These are phyloP conservation scores for Pipa parva DNA, from an alignment of 2,113 vertebrate species.

Conservation along the genomic window DNA sequence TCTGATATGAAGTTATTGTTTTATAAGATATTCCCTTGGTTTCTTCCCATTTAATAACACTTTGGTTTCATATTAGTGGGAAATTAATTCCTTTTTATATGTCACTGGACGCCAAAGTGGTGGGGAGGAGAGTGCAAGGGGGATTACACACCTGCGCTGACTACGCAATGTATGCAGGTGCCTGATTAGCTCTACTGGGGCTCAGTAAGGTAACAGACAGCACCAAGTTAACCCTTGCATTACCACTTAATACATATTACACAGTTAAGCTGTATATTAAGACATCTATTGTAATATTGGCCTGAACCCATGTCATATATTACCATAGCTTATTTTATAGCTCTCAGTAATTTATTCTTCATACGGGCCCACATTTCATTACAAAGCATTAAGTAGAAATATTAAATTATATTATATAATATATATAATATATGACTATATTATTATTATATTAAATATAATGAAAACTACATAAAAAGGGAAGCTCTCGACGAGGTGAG, in stretches of 20 bases:
- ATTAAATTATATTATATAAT: too few relatives aligned
- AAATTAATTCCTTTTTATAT: slow-evolving; percentile 44
- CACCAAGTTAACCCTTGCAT: slow-evolving; percentile 5
- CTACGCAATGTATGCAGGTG: slow-evolving; percentile 22
- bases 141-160: slow-evolving; percentile 23
- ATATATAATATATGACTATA: too few relatives aligned
- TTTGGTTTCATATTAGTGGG: slow-evolving; percentile 42
- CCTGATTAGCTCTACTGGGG: neutral
- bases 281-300: neutral
- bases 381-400: too few relatives aligned
- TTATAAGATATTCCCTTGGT: slow-evolving; percentile 25
- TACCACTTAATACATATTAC: neutral
- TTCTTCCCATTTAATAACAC: slow-evolving; percentile 26
- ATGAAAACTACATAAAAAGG: too few relatives aligned
- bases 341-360: too few relatives aligned
- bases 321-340: too few relatives aligned
- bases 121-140: slow-evolving; percentile 5
- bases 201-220: neutral
- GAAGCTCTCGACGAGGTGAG: too few relatives aligned
- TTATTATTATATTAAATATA: too few relatives aligned
- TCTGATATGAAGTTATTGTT: slow-evolving; percentile 30
- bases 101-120: slow-evolving; percentile 21
- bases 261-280: too few relatives aligned
- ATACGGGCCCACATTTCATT: too few relatives aligned
- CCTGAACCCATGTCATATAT: neutral